Conservation (phyloP, 2,888 invertebrate species). For the Drosophila histrio region DNA sequence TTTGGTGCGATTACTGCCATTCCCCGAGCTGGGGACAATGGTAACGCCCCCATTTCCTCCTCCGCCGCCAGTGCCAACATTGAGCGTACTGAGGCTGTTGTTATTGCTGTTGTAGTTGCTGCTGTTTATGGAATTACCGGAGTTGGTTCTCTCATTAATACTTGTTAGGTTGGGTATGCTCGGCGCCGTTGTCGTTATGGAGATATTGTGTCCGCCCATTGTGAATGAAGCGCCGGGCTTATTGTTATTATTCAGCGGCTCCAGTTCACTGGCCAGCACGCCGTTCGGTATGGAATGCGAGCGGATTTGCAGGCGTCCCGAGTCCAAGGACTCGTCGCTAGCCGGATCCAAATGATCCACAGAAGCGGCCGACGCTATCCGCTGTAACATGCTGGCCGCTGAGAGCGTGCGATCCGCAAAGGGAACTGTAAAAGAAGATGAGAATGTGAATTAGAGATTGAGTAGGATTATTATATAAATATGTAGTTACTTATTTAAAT, state of each 20-base stretch:
- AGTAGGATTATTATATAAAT: no score
- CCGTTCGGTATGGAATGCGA: conserved; percentile 84
- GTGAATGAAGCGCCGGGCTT: conserved; percentile 67
- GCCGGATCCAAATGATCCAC: conserved; percentile 84
- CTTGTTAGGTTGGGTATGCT: conserved; percentile 82
- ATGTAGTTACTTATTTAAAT: no score
- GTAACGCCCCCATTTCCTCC: conserved; percentile 39
- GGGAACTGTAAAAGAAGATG: conserved; percentile 29
- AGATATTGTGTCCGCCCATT: conserved; percentile 75
- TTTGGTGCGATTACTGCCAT: conserved; percentile 54
- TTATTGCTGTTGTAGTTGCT: conserved; percentile 73
- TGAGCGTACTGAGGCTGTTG: conserved; percentile 56
- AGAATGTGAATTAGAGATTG: neutral
- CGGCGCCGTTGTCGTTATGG: conserved; percentile 77
- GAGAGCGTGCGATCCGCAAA: conserved; percentile 82
- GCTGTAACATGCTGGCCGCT: conserved; percentile 81
- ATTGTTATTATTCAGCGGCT: conserved; percentile 74
- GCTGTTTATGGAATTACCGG: conserved; percentile 79
- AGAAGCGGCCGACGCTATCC: conserved; percentile 82
- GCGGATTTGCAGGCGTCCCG: conserved; percentile 82
- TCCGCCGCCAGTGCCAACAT: conserved; percentile 33
- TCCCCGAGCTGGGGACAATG: conserved; percentile 22
- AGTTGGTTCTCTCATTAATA: conserved; percentile 83
- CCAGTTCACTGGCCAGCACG: conserved; percentile 79
- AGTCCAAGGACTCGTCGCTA: conserved; percentile 84